Conservation (phyloP, 2,888 invertebrate species). For the Aphidius colemani region DNA sequence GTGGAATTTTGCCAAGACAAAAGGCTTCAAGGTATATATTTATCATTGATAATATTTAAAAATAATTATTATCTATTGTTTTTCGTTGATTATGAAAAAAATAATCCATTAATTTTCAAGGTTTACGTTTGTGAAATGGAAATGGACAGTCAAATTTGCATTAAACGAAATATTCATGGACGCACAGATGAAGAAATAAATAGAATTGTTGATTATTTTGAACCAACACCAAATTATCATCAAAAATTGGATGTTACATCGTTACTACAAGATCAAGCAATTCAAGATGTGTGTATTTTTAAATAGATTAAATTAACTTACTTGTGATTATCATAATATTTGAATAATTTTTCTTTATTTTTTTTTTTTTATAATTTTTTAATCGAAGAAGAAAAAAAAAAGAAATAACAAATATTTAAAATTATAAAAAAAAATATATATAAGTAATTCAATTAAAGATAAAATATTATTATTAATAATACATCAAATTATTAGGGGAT, state of each 20-base stretch:
- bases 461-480: too few species aligned
- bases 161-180: slow-evolving; percentile 83
- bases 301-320: neutral
- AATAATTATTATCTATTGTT: neutral
- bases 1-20: slow-evolving; percentile 83
- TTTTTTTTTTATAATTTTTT: too few species aligned
- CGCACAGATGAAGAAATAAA: slow-evolving; percentile 79
- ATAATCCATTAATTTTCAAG: slow-evolving; percentile 61
- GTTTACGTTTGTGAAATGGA: slow-evolving; percentile 91
- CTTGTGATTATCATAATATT: neutral
- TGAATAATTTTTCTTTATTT: too few species aligned
- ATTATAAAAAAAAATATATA: neutral
- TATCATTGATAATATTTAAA: too few species aligned
- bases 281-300: slow-evolving; percentile 71
- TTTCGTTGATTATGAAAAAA: neutral
- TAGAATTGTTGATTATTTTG: slow-evolving; percentile 73
- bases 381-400: neutral
- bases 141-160: slow-evolving; percentile 76
- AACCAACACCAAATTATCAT: slow-evolving; percentile 79
- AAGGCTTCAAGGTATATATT: slow-evolving; percentile 76
- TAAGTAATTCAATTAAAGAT: too few species aligned
- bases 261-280: slow-evolving; percentile 81
- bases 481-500: too few species aligned
- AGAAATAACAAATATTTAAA: neutral
- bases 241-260: slow-evolving; percentile 81